Percentiles rank a stretch among this genome's conserved stretches.
phyloP scores from a whole-genome alignment of 1,140 invertebrate genomes.

The Dysdera silvatica region DNA sequence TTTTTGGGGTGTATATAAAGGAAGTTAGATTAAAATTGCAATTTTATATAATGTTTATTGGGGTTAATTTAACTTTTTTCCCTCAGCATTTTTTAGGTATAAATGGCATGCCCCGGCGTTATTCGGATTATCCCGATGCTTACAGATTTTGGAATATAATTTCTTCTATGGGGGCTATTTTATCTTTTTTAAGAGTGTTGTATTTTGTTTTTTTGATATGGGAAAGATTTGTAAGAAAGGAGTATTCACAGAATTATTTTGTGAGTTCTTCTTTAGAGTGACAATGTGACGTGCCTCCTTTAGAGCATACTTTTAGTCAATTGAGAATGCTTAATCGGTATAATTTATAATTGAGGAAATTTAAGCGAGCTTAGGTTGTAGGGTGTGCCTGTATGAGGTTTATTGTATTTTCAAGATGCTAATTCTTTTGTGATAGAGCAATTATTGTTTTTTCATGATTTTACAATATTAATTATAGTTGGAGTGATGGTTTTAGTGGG shows the following conservation, averaged over 20 bases:
- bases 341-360: constrained; percentile 48
- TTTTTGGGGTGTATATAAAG: constrained; percentile 54
- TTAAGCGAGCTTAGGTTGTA: no score
- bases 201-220: constrained; percentile 52
- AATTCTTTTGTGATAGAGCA: constrained; percentile 53
- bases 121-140: constrained; percentile 60
- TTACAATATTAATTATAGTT: constrained; percentile 50
- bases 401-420: constrained; percentile 50
- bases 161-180: constrained; percentile 54
- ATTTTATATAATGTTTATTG: constrained; percentile 55
- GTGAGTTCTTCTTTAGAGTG: constrained; percentile 52
- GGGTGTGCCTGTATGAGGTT: constrained; percentile 48
- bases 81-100: constrained; percentile 63
- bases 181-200: constrained; percentile 50
- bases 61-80: constrained; percentile 66
- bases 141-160: constrained; percentile 56
- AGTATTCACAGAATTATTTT: constrained; percentile 45
- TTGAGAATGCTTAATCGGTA: no score
- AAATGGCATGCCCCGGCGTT: constrained; percentile 60
- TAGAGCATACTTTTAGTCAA: constrained; percentile 52
- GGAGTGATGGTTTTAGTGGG: constrained; percentile 41
- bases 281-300: constrained; percentile 49
- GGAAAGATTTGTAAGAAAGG: constrained; percentile 44
- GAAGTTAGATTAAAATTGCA: constrained; percentile 38
- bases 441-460: constrained; percentile 54